Base-by-base conservation (phyloP, 2,113 vertebrate genomes). In the Harpagus bidentatus region DNA sequence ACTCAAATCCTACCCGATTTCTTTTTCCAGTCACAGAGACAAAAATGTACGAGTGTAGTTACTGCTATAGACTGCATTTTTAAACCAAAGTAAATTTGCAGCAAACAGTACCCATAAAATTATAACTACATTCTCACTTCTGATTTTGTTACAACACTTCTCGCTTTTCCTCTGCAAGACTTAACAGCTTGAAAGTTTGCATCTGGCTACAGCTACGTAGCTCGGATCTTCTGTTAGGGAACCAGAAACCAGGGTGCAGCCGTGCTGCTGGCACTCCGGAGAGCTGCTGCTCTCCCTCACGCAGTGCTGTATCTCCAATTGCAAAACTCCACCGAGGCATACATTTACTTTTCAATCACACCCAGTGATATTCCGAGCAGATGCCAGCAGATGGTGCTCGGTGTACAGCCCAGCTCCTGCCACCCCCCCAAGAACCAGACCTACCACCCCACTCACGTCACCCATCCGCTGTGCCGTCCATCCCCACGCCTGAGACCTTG, bases 371-470 rank as follows among this genome's bases (percentile, higher is more conserved):
- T 86, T 97, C 71, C 86, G 11, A 18, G 56, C 26, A 70, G 36
- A 36, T 1, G 79, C 98, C 98, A 96, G 98, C 65, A 98, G 98
- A 95, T 97, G 98, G 98, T 77, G 98, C 98, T 97, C 90, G 38
- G 58, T 3, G 79, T 40, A 66, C 61, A n/a, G 72, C 38, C 61
- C 82, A 84, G 4, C 34, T 38, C 53, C 61, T 10, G 34, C 48
- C 63, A 1, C 29, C 67, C 16, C 38, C 45, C 36, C 50, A 11
- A 29, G 11, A 42, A 5, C 6, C 3, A 2, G 6, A 3, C 21
- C 56, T 7, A 4, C 9, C 45, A 2, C 17, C 11, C 48, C 1
- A 4, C 26, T 29, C 14, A 0, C 0, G 2, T 7, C 58, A 66
- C n/a, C 26, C 43, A 1, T 3, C 3, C 0, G 0, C 52, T 16